Base-by-base conservation (phyloP, 2,888 invertebrate genomes). In the Ctena decussata region DNA sequence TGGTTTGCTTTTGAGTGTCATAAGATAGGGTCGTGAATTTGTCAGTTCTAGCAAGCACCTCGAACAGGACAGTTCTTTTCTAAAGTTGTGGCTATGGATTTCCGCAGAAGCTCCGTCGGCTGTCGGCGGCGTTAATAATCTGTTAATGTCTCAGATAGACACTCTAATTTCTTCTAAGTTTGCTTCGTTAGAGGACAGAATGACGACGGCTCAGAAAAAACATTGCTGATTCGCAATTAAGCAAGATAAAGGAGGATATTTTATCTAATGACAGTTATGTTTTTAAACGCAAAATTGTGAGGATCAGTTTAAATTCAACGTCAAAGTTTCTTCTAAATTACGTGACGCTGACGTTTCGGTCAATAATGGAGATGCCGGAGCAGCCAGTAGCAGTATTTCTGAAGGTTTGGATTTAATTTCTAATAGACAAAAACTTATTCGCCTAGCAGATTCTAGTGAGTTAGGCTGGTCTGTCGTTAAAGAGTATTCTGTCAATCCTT, bases 271-370 rank as follows among this genome's bases (percentile, higher is more conserved):
- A 44, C 0, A 44, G 24, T 12, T 41, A 71, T 30, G 3, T 41
- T 5, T 71, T 41, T 24, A 71, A 71, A 71, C 21, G 71, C 39
- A 71, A 41, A 44, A 30, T 71, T 71, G 71, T 44, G 71, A 37
- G 70, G 70, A 70, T n/a, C 70, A 70, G 30, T 70, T 70, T 8
- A 70, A 41, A 27, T 71, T 71, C 24, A 71, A 71, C 41, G 2
- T 41, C 1, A 71, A 71, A 41, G 71, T 71, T 1, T 8, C 30
- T 0, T 41, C 41, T 27, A 71, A 39, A 71, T 30, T 71, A 1
- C 15, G 44, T 1, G 71, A 44, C 12, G 71, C 71, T 27, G 71
- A 71, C n/a, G 18, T 24, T 6, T n/a, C n/a, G n/a, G n/a, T n/a
- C n/a, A n/a, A n/a, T n/a, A n/a, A n/a, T n/a, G n/a, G n/a, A n/a